A percentile compares a stretch with the other conserved stretches of the same genome.
Evolutionary conservation across 2,888 invertebrate genomes (phyloP).

Genomic region (Dorcus parallelipipedus): DNA sequence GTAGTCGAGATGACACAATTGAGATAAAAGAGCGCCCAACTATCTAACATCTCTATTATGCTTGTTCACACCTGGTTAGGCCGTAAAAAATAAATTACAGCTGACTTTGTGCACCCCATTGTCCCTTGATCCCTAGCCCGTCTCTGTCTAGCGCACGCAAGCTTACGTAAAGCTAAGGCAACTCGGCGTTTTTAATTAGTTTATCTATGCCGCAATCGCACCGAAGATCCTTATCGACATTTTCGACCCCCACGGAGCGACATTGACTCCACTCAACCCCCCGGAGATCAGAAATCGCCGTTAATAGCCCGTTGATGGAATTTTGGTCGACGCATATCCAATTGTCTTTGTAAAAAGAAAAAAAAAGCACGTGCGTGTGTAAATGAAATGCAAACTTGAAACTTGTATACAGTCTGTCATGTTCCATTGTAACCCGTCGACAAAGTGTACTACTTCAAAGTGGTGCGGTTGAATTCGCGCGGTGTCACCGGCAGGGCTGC

Average conservation of each 20-base stretch:
- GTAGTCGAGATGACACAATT: slow-evolving; percentile 14
- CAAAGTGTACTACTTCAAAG: slow-evolving; percentile 9
- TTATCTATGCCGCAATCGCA: neutral
- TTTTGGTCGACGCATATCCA: neutral
- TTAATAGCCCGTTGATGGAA: neutral
- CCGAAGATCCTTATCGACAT: neutral
- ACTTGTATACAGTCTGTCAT: neutral
- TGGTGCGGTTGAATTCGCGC: slow-evolving; percentile 13
- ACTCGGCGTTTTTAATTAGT: neutral
- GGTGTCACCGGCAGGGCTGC: slow-evolving; percentile 16
- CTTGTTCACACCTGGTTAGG: slow-evolving; percentile 19
- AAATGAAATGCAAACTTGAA: too few relatives aligned
- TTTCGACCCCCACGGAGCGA: neutral
- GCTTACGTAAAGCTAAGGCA: neutral
- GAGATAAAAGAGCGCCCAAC: slow-evolving; percentile 14
- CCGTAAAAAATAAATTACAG: slow-evolving; percentile 17
- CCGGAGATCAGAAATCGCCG: neutral
- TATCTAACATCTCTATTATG: slow-evolving; percentile 21
- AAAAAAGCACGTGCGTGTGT: too few relatives aligned
- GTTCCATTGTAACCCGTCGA: slow-evolving; percentile 4
- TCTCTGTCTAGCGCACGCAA: neutral
- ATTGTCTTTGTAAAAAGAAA: neutral
- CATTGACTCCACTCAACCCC: neutral
- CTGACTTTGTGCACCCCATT: slow-evolving; percentile 14
- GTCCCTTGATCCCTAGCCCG: neutral